Evolutionary conservation across 2,888 invertebrate genomes (phyloP).

Genomic region (Eupsilia transversa): DNA sequence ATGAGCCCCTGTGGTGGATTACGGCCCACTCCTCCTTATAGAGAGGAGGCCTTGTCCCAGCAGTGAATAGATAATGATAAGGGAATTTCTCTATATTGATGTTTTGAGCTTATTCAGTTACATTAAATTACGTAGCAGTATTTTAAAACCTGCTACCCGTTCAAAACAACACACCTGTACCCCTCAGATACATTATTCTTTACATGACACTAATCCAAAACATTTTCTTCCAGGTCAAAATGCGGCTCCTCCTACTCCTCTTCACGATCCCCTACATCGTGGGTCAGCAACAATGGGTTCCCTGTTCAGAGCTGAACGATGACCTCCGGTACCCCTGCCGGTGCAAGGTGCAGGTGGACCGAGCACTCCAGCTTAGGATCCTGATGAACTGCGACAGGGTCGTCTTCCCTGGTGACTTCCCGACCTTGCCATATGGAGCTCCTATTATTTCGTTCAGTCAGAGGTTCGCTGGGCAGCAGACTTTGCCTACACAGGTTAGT

Average conservation of each 20-base stretch:
- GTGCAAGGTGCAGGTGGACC: slow-evolving; percentile 88
- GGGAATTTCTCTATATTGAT: background rate
- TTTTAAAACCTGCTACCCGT: background rate
- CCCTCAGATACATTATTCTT: no score
- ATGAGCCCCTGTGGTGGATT: background rate
- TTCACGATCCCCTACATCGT: slow-evolving; percentile 76
- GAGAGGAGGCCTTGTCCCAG: background rate
- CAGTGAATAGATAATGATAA: background rate
- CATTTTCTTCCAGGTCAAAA: slow-evolving; percentile 72
- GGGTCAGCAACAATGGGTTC: slow-evolving; percentile 91
- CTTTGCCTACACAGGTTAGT: slow-evolving; percentile 93
- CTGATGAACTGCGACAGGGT: slow-evolving; percentile 95
- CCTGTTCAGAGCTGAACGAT: slow-evolving; percentile 94
- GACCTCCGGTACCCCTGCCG: slow-evolving; percentile 94
- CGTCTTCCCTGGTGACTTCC: slow-evolving; percentile 95
- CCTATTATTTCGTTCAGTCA: slow-evolving; percentile 95
- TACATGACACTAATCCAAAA: background rate
- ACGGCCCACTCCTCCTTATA: background rate
- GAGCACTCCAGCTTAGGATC: slow-evolving; percentile 88
- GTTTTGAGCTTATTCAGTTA: background rate
- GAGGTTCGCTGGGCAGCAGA: slow-evolving; percentile 94
- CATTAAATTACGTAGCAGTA: background rate
- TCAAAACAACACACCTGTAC: background rate
- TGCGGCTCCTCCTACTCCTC: slow-evolving; percentile 82
- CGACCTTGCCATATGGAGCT: slow-evolving; percentile 94